Evolutionary conservation across 2,113 vertebrate species (phyloP).

Genomic region (Albula goreensis): DNA sequence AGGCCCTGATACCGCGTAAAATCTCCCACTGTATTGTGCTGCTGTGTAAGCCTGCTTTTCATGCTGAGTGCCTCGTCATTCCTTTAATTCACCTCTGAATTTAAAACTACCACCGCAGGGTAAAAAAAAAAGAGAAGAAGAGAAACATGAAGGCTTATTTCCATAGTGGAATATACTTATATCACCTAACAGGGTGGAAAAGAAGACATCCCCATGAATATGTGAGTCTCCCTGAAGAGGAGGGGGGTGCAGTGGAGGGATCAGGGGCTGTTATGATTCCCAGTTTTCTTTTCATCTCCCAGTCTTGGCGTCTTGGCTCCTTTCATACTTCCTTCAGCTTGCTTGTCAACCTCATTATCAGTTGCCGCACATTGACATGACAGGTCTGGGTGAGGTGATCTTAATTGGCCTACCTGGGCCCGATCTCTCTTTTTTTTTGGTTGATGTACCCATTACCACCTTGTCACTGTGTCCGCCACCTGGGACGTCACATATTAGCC

Average conservation of each 20-base stretch:
- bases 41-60: not conserved
- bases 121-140: not conserved
- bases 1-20: not conserved
- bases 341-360: not conserved
- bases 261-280: not conserved
- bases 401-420: not conserved
- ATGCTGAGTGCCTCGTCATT: not conserved
- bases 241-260: too few relatives aligned
- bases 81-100: conserved; percentile 25
- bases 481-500: too few relatives aligned
- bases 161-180: conserved; percentile 37
- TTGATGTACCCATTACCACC: too few relatives aligned
- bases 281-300: conserved; percentile 5
- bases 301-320: conserved; percentile 21
- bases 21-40: not conserved
- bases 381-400: not conserved
- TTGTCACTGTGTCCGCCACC: too few relatives aligned
- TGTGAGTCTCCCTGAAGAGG: conserved; percentile 48
- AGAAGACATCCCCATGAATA: conserved; percentile 53
- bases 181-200: conserved; percentile 42
- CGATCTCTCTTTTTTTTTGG: not conserved
- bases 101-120: conserved; percentile 39
- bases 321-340: conserved; percentile 15
- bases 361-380: not conserved
- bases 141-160: conserved; percentile 28